Evolutionary conservation across 2,888 invertebrate genomes (phyloP).

Genomic region (Tiliacea aurago): DNA sequence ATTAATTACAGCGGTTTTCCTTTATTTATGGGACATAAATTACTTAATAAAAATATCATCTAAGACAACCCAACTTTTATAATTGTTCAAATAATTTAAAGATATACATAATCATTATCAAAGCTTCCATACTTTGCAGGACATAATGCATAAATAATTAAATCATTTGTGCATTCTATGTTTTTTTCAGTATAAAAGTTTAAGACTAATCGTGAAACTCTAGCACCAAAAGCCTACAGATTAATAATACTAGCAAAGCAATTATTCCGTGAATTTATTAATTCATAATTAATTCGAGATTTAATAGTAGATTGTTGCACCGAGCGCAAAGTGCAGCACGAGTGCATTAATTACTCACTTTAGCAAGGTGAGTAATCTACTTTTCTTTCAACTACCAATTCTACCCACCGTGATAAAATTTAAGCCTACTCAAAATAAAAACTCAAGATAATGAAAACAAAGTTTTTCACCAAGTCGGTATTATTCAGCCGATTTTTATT

Average conservation of each 20-base stretch:
- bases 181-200: slow-evolving; percentile 75
- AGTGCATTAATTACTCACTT: too few relatives aligned
- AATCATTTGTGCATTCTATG: slow-evolving; percentile 76
- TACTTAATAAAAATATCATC: slow-evolving; percentile 4
- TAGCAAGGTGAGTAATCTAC: too few relatives aligned
- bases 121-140: slow-evolving; percentile 34
- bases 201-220: slow-evolving; percentile 80
- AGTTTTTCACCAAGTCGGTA: too few relatives aligned
- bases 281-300: slow-evolving; percentile 50
- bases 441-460: too few relatives aligned
- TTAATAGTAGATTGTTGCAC: too few relatives aligned
- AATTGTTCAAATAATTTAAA: slow-evolving; percentile 26
- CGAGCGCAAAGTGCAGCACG: too few relatives aligned
- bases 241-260: slow-evolving; percentile 78
- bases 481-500: too few relatives aligned
- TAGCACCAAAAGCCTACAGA: slow-evolving; percentile 84
- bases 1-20: background rate
- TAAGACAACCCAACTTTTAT: slow-evolving; percentile 8
- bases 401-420: too few relatives aligned
- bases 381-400: too few relatives aligned
- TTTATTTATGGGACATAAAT: background rate
- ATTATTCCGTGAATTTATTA: slow-evolving; percentile 66
- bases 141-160: slow-evolving; percentile 43
- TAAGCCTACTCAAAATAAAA: too few relatives aligned
- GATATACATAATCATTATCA: slow-evolving; percentile 23